Base-by-base conservation (phyloP, 2,797 vertebrate genomes). In the Phoxinus dragarum region DNA sequence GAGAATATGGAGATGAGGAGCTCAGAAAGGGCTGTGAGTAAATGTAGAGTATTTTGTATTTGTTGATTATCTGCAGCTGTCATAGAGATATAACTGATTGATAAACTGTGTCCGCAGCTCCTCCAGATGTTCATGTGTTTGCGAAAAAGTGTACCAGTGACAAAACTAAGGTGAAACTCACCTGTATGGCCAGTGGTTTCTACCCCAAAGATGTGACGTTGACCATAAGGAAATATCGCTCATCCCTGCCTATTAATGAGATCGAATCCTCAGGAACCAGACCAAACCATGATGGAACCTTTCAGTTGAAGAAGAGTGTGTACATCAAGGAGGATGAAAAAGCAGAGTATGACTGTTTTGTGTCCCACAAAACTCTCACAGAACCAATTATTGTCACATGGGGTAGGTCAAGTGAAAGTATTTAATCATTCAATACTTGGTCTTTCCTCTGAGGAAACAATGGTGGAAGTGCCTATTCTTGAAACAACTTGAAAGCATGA, bases 271-370 rank as follows among this genome's bases (percentile, higher is more conserved):
- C 86, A 0, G 85, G 16, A 0, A 16, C 91, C n/a, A 88, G 82
- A 31, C 93, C 94, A 0, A 94, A 94, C 21, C 27, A 75, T 0
- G 92, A 92, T 40, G 64, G 52, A 0, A 94, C 92, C 9, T 92
- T 34, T 64, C 94, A 94, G 90, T 87, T 47, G 6, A 86, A 44
- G 44, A 87, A 90, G 54, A 6, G 0, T 0, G 84, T 94, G 44
- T 81, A 91, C 64, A 91, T 95, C 42, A 1, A 40, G 0, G 72
- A 11, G 66, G 34, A 3, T 0, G 92, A 95, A 59, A 0, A 36
- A 23, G 73, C 73, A 0, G 0, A 0, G 0, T 95, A 91, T 90
- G 84, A 42, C 8, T 95, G 94, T 74, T 59, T 84, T 3, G 73
- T 75, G 73, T 0, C 0, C 1, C 73, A 75, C 47, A 75, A 0